A percentile compares a stretch with the other conserved stretches of the same genome.
Conservation (phyloP, 2,888 invertebrate genomes). For the Chaetogeoica ovagalla region DNA sequence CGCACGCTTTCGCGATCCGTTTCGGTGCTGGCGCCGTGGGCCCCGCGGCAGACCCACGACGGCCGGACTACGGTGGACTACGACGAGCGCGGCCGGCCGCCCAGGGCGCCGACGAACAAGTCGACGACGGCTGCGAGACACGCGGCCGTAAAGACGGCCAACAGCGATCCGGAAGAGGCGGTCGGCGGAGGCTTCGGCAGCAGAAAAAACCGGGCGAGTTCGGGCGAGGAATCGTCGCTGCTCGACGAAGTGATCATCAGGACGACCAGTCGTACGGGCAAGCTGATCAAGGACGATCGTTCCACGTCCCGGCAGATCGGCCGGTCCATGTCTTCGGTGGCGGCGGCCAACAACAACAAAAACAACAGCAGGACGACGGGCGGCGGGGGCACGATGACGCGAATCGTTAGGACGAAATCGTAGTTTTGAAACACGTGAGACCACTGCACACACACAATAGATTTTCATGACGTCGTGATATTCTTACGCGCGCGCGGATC, state of each 20-base stretch:
- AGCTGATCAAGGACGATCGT: constrained; percentile 46
- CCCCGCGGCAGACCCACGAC: constrained; percentile 74
- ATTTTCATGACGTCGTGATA: no score
- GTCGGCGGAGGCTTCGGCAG: not conserved
- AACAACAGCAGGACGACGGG: constrained; percentile 6
- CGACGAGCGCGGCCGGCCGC: constrained; percentile 54
- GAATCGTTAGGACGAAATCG: constrained; percentile 37
- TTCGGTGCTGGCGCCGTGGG: constrained; percentile 83
- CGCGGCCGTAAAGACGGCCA: constrained; percentile 25
- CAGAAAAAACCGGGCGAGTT: constrained; percentile 27
- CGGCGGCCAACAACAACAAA: not conserved
- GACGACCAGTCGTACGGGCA: constrained; percentile 50
- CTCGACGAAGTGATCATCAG: constrained; percentile 46
- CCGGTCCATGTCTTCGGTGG: constrained; percentile 44
- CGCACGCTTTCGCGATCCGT: constrained; percentile 76
- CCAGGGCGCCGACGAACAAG: constrained; percentile 49
- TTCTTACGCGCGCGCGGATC: no score
- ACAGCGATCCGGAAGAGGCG: constrained; percentile 37
- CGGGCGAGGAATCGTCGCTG: constrained; percentile 48
- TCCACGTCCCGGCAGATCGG: constrained; percentile 41
- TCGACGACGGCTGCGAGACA: not conserved
- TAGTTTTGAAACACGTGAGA: not conserved
- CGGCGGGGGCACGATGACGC: not conserved
- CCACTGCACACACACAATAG: no score
- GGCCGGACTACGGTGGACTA: constrained; percentile 59